Percentiles rank a stretch among this genome's conserved stretches.
Conservation (phyloP, 2,888 invertebrate species). For the Hemicrepidius hirtus region DNA sequence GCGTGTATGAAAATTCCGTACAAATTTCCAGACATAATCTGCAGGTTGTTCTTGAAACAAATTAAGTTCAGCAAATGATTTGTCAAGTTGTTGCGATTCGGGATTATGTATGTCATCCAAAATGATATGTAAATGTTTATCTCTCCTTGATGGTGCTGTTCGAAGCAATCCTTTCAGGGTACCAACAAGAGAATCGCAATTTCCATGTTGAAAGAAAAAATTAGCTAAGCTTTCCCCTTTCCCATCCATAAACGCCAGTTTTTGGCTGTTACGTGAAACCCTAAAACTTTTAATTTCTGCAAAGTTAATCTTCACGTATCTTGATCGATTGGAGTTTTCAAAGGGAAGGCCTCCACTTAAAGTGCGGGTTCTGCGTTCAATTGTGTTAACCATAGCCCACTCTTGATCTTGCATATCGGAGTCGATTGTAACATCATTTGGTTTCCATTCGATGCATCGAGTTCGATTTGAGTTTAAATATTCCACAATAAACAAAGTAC, state of each 20-base stretch:
- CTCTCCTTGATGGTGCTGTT: conserved; percentile 81
- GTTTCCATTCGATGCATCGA: conserved; percentile 86
- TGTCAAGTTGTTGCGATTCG: conserved; percentile 82
- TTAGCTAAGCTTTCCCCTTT: conserved; percentile 84
- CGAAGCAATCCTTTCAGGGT: conserved; percentile 78
- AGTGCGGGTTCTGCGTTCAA: conserved; percentile 79
- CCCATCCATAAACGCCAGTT: conserved; percentile 80
- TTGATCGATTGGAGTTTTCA: conserved; percentile 70
- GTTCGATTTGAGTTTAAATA: conserved; percentile 73
- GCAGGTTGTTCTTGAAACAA: conserved; percentile 83
- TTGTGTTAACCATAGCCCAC: conserved; percentile 89
- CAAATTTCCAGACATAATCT: conserved; percentile 80
- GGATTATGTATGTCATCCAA: conserved; percentile 78
- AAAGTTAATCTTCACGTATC: conserved; percentile 76
- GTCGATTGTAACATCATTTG: conserved; percentile 85
- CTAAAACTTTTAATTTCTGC: conserved; percentile 80
- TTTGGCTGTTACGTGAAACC: conserved; percentile 74
- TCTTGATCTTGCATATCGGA: conserved; percentile 87
- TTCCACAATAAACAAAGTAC: conserved; percentile 82
- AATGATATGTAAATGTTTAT: conserved; percentile 83
- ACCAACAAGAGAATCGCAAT: conserved; percentile 84
- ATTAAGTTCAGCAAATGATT: conserved; percentile 91
- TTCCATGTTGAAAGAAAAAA: conserved; percentile 92
- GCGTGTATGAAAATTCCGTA: conserved; percentile 77
- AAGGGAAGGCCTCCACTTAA: conserved; percentile 74